Percentiles rank a stretch among this genome's conserved stretches.
These are phyloP conservation scores for Scolopax bukidnonensis DNA, from an alignment of 2,797 vertebrate species.

Conservation along the genomic window DNA sequence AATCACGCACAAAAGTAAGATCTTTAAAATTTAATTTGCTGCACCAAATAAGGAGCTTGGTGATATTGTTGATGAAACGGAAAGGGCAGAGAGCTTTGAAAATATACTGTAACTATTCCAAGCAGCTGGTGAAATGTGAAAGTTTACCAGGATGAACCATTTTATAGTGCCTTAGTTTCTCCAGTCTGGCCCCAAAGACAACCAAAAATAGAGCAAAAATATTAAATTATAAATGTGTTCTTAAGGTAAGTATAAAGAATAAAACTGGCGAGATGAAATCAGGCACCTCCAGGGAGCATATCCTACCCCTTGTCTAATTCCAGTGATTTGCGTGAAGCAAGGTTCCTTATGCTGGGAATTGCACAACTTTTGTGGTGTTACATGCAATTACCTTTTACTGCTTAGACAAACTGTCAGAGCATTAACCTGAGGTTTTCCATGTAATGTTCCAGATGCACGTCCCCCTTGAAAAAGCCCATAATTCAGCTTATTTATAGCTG, in stretches of 20 bases:
- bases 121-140: background rate
- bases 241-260: background rate
- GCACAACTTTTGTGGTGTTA: background rate
- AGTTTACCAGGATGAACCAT: background rate
- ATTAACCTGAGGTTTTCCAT: constrained; percentile 27
- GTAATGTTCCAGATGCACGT: background rate
- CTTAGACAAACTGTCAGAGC: background rate
- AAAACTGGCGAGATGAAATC: background rate
- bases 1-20: background rate
- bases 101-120: background rate
- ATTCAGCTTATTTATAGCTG: constrained; percentile 11
- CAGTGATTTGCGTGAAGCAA: background rate
- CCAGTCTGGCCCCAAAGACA: background rate
- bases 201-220: background rate
- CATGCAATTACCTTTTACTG: constrained; percentile 10
- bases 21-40: background rate
- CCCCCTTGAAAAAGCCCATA: background rate
- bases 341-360: background rate
- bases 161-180: background rate
- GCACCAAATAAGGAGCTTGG: background rate
- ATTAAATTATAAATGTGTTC: background rate
- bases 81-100: background rate
- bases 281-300: background rate
- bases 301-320: background rate
- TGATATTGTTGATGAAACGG: background rate